Base-by-base conservation (phyloP, 1,140 invertebrate genomes). In the Drosophila parvula region DNA sequence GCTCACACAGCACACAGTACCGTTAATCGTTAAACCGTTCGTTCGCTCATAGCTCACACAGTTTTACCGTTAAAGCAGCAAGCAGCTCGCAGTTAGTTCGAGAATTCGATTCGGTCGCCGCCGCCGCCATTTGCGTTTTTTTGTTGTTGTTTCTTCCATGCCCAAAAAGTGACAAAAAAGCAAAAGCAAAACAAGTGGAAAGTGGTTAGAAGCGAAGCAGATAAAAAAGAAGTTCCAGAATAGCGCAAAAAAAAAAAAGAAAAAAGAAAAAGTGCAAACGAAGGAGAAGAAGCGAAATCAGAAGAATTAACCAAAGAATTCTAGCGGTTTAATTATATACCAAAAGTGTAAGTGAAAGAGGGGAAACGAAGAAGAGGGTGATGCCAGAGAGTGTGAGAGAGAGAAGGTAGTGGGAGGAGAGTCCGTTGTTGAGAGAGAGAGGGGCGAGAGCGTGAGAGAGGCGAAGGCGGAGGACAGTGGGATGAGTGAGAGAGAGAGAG, bases 111-210 rank as follows among this genome's bases (percentile, higher is more conserved):
- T 53, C 61, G 64, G 41, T 22, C 14, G 48, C 32, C 62, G 70
- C 32, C 62, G 70, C 67, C 70, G 67, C 67, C 70, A 71, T 74
- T 71, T 61, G 47, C 67, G 60, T 53, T 76, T 58, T 53, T 78
- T 62, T 61, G 75, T 63, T 78, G 53, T 78, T 78, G 76, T 70
- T 62, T 70, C 63, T 58, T 78, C 36, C 36, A 68, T 51, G 61
- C 22, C 56, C 53, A 53, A 61, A 48, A 48, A 73, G 68, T 69
- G 64, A 68, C 44, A 34, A 68, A 56, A 41, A 50, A 16, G 7
- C n/a, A 22, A 50, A 36, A 45, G 36, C 22, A 44, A 79, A 73
- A 58, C 27, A 43, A 61, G 62, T 51, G 68, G 32, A 79, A 55
- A 68, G 56, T 53, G 34, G 18, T 27, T 27, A 34, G 53, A 38